phyloP scores from a whole-genome alignment of 2,888 invertebrate species.

The Napeogenes sylphis region DNA sequence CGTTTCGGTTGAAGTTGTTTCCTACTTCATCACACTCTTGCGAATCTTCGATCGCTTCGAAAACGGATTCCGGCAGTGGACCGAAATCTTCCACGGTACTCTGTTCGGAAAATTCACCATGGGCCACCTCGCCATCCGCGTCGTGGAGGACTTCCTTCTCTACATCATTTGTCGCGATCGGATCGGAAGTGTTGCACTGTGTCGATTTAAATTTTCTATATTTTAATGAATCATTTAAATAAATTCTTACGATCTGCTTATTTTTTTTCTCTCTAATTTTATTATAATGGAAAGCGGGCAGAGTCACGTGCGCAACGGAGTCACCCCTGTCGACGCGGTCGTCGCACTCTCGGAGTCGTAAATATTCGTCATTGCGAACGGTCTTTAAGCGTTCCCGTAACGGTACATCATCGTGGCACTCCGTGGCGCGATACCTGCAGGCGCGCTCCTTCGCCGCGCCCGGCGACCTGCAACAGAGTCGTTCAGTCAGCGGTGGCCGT shows the following conservation, averaged over 20 bases:
- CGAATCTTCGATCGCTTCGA: slow-evolving; percentile 54
- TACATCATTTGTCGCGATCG: not conserved
- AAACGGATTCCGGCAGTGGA: slow-evolving; percentile 52
- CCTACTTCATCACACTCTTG: slow-evolving; percentile 38
- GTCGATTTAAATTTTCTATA: not conserved
- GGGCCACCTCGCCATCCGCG: slow-evolving; percentile 1
- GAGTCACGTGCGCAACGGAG: slow-evolving; percentile 58
- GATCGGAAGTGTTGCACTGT: not conserved
- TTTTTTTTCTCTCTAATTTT: slow-evolving; percentile 1
- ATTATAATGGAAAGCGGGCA: slow-evolving; percentile 47
- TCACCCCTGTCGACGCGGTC: slow-evolving; percentile 49
- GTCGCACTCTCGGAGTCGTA: slow-evolving; percentile 57
- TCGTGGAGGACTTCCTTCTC: not conserved
- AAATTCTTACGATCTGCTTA: slow-evolving; percentile 9
- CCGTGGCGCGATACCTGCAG: slow-evolving; percentile 44
- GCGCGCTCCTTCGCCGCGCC: not conserved
- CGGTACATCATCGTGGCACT: slow-evolving; percentile 18
- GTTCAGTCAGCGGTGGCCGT: slow-evolving; percentile 21
- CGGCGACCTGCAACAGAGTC: slow-evolving; percentile 48
- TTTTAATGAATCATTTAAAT: slow-evolving; percentile 9
- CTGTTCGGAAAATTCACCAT: slow-evolving; percentile 50
- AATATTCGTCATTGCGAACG: slow-evolving; percentile 37
- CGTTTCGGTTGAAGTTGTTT: slow-evolving; percentile 7
- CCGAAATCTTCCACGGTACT: slow-evolving; percentile 50
- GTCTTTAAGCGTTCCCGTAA: slow-evolving; percentile 47